A percentile compares a stretch with the other conserved stretches of the same genome.
Conservation (phyloP, 2,113 vertebrate genomes). For the Lampris megalopsis region DNA sequence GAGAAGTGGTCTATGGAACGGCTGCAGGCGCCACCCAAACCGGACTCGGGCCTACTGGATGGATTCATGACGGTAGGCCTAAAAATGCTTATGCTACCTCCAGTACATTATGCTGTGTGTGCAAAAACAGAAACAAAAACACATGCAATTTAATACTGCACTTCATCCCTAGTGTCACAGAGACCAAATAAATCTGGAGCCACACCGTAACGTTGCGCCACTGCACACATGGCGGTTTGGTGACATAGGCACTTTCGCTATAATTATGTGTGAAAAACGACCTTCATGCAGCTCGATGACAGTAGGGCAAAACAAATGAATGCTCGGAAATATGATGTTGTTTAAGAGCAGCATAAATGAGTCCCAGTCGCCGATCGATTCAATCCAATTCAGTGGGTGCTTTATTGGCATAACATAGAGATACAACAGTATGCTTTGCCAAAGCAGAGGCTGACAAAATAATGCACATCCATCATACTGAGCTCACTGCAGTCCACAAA, state of each 20-base stretch:
- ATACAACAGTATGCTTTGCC: no score
- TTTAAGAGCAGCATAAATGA: slow-evolving; percentile 4
- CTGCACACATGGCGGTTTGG: not conserved
- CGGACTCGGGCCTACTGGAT: slow-evolving; percentile 97
- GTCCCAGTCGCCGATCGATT: slow-evolving; percentile 50
- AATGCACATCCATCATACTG: no score
- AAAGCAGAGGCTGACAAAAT: no score
- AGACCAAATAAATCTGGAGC: slow-evolving; percentile 30
- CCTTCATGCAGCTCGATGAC: slow-evolving; percentile 10
- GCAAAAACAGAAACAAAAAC: slow-evolving; percentile 12
- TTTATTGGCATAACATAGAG: no score
- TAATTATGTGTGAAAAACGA: not conserved
- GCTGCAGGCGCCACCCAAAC: slow-evolving; percentile 96
- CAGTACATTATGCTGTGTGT: slow-evolving; percentile 24
- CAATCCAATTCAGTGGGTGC: no score
- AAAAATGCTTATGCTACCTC: slow-evolving; percentile 2
- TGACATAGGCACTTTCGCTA: slow-evolving; percentile 4
- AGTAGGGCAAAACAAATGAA: slow-evolving; percentile 12
- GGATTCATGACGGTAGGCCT: slow-evolving; percentile 97
- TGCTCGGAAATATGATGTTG: not conserved
- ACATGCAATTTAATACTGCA: not conserved
- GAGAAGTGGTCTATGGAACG: slow-evolving; percentile 99
- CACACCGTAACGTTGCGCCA: not conserved
- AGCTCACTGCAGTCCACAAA: no score
- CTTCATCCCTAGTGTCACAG: not conserved